phyloP scores from a whole-genome alignment of 1,140 invertebrate species.

The Cherax quadricarinatus region DNA sequence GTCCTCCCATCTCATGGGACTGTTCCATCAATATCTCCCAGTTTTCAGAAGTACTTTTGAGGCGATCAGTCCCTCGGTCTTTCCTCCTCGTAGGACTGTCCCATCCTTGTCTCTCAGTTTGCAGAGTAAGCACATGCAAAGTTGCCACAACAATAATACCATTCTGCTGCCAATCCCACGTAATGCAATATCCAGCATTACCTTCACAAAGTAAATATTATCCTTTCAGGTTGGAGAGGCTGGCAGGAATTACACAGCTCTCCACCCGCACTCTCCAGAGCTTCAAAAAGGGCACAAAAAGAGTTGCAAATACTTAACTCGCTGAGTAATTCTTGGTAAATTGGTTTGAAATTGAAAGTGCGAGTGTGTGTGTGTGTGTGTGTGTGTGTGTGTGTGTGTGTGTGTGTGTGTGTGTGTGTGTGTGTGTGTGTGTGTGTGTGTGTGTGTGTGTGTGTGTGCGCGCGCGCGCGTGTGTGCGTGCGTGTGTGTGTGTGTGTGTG shows the following conservation, averaged over 20 bases:
- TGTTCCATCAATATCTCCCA: not conserved
- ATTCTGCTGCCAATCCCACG: constrained; percentile 1
- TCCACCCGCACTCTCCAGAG: not conserved
- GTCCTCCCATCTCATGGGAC: too few relatives aligned
- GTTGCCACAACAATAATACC: not conserved
- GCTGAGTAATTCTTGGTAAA: constrained; percentile 10
- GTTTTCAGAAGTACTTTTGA: too few relatives aligned
- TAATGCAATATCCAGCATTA: constrained; percentile 55
- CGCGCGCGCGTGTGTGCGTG: too few relatives aligned
- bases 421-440: too few relatives aligned
- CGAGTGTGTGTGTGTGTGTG: constrained; percentile 13
- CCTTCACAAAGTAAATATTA: constrained; percentile 52
- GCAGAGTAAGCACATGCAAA: not conserved
- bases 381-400: not conserved
- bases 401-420: too few relatives aligned
- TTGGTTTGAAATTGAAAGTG: constrained; percentile 26
- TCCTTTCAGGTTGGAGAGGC: constrained; percentile 33
- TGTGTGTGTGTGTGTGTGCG: too few relatives aligned
- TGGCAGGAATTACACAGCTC: constrained; percentile 6
- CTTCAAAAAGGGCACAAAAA: not conserved
- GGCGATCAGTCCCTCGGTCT: not conserved
- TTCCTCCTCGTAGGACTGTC: not conserved
- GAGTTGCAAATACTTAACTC: constrained; percentile 25
- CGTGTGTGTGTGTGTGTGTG: too few relatives aligned
- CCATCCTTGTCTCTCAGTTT: not conserved